phyloP scores from a whole-genome alignment of 2,888 invertebrate genomes.

The Nomada fucata region DNA sequence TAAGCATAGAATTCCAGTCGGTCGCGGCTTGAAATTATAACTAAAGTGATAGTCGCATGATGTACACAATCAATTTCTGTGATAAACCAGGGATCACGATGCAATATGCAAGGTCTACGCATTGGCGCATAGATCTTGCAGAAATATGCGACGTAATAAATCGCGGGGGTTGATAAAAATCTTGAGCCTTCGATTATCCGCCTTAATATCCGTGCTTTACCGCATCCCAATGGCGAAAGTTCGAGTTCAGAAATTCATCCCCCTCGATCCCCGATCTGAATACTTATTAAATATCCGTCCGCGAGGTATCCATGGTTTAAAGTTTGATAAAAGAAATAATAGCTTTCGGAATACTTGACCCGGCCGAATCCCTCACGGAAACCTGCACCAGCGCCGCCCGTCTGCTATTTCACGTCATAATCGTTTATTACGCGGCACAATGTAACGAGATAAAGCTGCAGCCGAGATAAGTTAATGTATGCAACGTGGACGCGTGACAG shows the following conservation, averaged over 20 bases:
- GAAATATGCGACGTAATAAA: slow-evolving; percentile 22
- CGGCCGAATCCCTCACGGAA: not conserved
- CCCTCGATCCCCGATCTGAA: slow-evolving; percentile 13
- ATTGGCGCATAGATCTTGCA: not conserved
- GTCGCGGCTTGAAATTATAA: slow-evolving; percentile 1
- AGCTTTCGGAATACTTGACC: not conserved
- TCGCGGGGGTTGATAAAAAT: slow-evolving; percentile 10
- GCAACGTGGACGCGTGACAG: slow-evolving; percentile 22
- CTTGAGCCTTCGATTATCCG: slow-evolving; percentile 24
- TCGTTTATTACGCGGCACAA: slow-evolving; percentile 22
- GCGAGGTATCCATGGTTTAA: slow-evolving; percentile 12
- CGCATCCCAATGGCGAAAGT: slow-evolving; percentile 25
- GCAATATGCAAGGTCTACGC: too few relatives aligned
- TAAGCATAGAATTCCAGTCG: slow-evolving; percentile 11
- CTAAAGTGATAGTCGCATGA: not conserved
- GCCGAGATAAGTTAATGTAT: slow-evolving; percentile 31
- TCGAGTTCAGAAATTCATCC: not conserved
- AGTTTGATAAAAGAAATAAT: not conserved
- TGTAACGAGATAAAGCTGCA: slow-evolving; percentile 16
- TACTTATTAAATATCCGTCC: slow-evolving; percentile 4
- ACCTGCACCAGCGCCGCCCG: too few relatives aligned
- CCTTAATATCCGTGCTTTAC: slow-evolving; percentile 26
- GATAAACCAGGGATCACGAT: not conserved
- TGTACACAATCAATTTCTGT: not conserved
- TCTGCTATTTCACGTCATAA: slow-evolving; percentile 22